Evolutionary conservation across 2,113 vertebrate genomes (phyloP), one percentile per base, ranked within the genome.

Genomic region (Nycticorax nycticorax): DNA sequence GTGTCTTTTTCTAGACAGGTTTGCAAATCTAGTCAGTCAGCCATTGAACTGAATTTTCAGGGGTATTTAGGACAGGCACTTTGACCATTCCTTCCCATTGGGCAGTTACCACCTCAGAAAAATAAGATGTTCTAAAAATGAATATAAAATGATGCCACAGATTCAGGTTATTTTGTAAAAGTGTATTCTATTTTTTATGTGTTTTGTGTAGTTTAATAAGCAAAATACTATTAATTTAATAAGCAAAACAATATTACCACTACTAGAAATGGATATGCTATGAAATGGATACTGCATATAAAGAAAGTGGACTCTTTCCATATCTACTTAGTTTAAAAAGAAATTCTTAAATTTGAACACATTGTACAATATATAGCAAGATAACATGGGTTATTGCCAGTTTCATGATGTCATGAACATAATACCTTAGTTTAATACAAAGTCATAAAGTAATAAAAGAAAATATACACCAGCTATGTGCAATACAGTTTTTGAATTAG

Each of bases 311-410:
- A 41, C 19, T 32, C 33, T 75, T 68, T 52, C 19, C 19, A 18
- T 16, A 21, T 72, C 12, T 24, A 4, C 11, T 39, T 57, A 33
- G 28, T 48, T 60, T 47, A 59, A 72, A 78, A 81, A 39, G 1
- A 63, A 78, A 47, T n/a, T 37, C 5, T 45, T n/a, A 18, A 22
- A 67, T 72, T 55, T 59, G 27, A 63, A 10, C 21, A n/a, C 4
- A 9, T 5, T 62, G 12, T 41, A 6, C 9, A 45, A 5, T n/a
- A 13, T 6, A 27, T 30, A 59, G n/a, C 0, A 2, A 50, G 32
- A 20, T 41, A 39, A 43, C 5, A 3, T 26, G 57, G 10, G 8
- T 26, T 83, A 47, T 57, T 86, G 50, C n/a, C 53, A 45, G 14
- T 33, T 89, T 55, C 23, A 14, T 80, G 43, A 14, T 37, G 37